These are phyloP conservation scores for Pecten maximus DNA, from an alignment of 2,888 invertebrate species.

Conservation along the genomic window DNA sequence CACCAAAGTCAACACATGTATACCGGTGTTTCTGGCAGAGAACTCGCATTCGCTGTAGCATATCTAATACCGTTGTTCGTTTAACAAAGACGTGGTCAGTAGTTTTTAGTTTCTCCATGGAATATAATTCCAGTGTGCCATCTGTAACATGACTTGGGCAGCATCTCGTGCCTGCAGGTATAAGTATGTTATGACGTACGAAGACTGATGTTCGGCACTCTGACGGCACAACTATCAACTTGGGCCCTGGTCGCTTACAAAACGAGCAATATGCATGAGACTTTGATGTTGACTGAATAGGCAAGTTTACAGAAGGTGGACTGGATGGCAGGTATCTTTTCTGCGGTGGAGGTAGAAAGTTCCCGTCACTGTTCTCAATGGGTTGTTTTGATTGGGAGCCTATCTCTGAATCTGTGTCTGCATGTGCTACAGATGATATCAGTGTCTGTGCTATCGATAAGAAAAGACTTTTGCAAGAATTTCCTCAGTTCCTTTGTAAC, in stretches of 20 bases:
- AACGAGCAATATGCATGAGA: conserved; percentile 39
- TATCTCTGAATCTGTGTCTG: too few relatives aligned
- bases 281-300: background rate
- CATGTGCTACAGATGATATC: too few relatives aligned
- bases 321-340: background rate
- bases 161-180: conserved; percentile 39
- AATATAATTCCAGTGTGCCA: background rate
- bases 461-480: background rate
- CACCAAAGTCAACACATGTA: conserved; percentile 46
- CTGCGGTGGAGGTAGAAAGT: background rate
- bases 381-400: background rate
- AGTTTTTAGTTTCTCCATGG: too few relatives aligned
- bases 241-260: conserved; percentile 40
- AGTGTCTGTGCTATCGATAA: background rate
- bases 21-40: background rate
- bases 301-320: background rate
- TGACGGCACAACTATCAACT: conserved; percentile 34
- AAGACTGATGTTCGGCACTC: background rate
- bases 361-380: background rate
- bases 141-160: conserved; percentile 33
- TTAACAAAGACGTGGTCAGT: too few relatives aligned
- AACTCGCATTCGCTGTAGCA: too few relatives aligned
- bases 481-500: background rate
- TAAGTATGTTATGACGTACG: background rate
- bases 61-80: too few relatives aligned